A percentile compares a stretch with the other conserved stretches of the same genome.
Conservation (phyloP, 2,888 invertebrate genomes). For the Zelleria hepariella region DNA sequence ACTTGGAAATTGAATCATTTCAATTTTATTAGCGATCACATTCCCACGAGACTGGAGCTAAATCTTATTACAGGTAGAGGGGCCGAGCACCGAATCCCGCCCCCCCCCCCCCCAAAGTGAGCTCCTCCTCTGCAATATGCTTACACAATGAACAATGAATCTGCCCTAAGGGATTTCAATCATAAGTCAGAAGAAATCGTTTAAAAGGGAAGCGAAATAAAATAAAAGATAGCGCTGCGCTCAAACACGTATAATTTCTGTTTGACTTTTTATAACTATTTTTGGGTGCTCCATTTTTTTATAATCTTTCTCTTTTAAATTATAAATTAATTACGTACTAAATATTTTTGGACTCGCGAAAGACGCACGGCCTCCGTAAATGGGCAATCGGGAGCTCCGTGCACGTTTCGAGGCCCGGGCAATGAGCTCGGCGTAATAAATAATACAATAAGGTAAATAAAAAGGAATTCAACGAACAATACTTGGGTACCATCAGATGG, state of each 20-base stretch:
- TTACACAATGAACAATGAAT: no score
- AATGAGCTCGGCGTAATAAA: conserved; percentile 70
- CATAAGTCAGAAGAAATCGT: background rate
- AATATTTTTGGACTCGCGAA: conserved; percentile 54
- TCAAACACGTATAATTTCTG: conserved; percentile 67
- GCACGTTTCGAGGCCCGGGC: conserved; percentile 56
- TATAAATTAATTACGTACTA: conserved; percentile 64
- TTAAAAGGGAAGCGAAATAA: conserved; percentile 1
- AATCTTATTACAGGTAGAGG: conserved; percentile 18
- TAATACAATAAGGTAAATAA: conserved; percentile 56
- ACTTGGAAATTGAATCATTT: conserved; percentile 3
- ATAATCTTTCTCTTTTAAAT: conserved; percentile 42
- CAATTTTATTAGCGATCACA: conserved; percentile 10
- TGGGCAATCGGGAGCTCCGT: conserved; percentile 62
- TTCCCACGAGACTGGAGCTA: conserved; percentile 10
- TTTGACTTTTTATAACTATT: conserved; percentile 51
- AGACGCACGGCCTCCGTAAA: conserved; percentile 53
- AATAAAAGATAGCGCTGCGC: conserved; percentile 49
- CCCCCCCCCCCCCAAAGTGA: conserved; percentile 10
- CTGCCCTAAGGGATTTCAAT: background rate
- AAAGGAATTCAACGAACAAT: conserved; percentile 51
- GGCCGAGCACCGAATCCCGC: conserved; percentile 7
- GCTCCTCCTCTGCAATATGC: background rate
- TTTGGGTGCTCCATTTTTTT: conserved; percentile 70
- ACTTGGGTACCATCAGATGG: conserved; percentile 53